Conservation (phyloP, 2,113 vertebrate genomes). For the Athene cunicularia region DNA sequence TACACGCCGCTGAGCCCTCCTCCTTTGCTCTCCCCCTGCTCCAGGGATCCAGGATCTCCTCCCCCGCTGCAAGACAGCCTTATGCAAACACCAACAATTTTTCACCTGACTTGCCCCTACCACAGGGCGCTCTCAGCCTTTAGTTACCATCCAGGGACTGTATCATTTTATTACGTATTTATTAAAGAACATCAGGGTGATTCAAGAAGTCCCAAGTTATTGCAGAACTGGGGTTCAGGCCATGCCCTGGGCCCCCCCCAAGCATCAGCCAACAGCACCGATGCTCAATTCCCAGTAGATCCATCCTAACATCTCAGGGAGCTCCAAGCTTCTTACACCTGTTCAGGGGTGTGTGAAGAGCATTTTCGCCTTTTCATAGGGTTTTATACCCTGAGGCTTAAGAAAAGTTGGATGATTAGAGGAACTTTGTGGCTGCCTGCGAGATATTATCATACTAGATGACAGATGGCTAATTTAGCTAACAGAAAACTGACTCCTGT, state of each 20-base stretch:
- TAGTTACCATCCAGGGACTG: background rate
- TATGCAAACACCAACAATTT: background rate
- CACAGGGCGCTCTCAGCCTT: background rate
- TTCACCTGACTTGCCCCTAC: background rate
- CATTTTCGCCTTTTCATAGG: background rate
- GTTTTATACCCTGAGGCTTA: background rate
- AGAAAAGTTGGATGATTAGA: background rate
- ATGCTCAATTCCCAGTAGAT: background rate
- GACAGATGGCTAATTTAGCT: background rate
- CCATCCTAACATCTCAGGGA: background rate
- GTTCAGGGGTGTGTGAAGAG: accelerated
- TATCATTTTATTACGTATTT: background rate
- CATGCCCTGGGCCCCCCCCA: too few relatives aligned
- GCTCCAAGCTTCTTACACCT: accelerated
- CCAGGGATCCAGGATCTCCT: background rate
- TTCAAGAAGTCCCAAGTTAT: background rate
- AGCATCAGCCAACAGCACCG: background rate
- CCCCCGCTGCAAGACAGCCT: background rate
- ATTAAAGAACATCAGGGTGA: background rate
- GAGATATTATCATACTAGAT: background rate
- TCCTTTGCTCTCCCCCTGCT: accelerated
- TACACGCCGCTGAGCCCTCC: accelerated
- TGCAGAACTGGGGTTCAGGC: background rate
- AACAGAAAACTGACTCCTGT: background rate
- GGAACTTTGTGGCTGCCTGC: background rate